Conservation (phyloP, 2,797 vertebrate species). For the Squalus acanthias region DNA sequence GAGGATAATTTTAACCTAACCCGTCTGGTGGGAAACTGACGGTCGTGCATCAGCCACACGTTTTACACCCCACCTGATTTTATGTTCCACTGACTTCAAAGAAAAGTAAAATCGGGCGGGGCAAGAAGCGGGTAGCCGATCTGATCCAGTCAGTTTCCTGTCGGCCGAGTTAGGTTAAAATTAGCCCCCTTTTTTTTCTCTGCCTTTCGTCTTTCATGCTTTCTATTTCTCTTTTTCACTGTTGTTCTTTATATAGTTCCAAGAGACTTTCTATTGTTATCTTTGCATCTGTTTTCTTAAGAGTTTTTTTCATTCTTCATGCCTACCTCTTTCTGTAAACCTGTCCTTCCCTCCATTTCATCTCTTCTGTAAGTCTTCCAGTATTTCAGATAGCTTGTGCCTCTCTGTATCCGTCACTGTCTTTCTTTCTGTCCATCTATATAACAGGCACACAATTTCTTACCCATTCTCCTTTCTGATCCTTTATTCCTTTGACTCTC, state of each 20-base stretch:
- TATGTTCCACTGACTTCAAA: neutral
- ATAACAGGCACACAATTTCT: neutral
- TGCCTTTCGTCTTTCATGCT: neutral
- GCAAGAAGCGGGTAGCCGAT: neutral
- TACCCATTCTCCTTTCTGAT: too few species aligned
- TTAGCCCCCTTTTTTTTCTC: neutral
- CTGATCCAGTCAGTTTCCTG: neutral
- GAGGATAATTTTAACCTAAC: neutral
- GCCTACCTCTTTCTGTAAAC: neutral
- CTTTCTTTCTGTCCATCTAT: neutral
- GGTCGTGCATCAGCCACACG: neutral
- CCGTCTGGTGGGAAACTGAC: neutral
- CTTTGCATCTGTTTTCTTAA: too few species aligned
- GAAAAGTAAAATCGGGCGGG: neutral
- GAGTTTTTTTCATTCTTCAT: neutral
- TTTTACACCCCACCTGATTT: neutral
- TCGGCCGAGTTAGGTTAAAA: neutral
- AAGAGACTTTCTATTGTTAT: too few species aligned
- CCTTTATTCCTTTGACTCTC: neutral
- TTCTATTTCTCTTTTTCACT: too few species aligned
- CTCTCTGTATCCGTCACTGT: neutral
- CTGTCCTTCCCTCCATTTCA: neutral
- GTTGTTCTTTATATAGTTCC: too few species aligned
- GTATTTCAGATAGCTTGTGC: too few species aligned
- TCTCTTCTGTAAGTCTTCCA: neutral